phyloP scores from a whole-genome alignment of 2,113 vertebrate genomes.

The Pelvicachromis taeniatus region DNA sequence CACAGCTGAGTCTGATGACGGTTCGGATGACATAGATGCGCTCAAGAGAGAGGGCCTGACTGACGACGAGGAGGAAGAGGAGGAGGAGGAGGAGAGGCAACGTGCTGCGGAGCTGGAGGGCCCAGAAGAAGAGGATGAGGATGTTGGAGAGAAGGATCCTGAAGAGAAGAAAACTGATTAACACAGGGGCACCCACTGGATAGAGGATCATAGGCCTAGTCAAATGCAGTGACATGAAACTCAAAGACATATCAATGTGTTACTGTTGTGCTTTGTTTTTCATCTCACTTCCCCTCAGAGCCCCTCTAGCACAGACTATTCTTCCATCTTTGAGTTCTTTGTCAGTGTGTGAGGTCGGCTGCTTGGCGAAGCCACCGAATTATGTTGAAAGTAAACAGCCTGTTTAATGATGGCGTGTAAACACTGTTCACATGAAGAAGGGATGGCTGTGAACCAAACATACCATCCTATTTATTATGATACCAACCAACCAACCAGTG shows the following conservation, averaged over 20 bases:
- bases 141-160: slow-evolving; percentile 63
- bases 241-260: slow-evolving; percentile 50
- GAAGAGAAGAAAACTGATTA: slow-evolving; percentile 78
- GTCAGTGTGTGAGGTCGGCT: slow-evolving; percentile 1
- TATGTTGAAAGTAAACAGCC: slow-evolving; percentile 3
- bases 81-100: slow-evolving; percentile 63
- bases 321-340: background rate
- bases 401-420: slow-evolving; percentile 13
- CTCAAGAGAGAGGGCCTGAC: slow-evolving; percentile 77
- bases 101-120: slow-evolving; percentile 66
- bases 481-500: background rate
- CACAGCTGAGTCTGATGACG: slow-evolving; percentile 86
- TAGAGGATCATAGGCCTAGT: slow-evolving; percentile 37
- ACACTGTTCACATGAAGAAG: background rate
- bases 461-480: slow-evolving; percentile 36
- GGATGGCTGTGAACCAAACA: slow-evolving; percentile 32
- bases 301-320: slow-evolving; percentile 18
- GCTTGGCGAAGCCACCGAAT: background rate
- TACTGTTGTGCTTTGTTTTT: slow-evolving; percentile 46
- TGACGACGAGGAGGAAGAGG: slow-evolving; percentile 79
- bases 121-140: slow-evolving; percentile 71
- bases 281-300: slow-evolving; percentile 29
- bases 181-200: slow-evolving; percentile 35
- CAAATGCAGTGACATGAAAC: slow-evolving; percentile 55
- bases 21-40: slow-evolving; percentile 74